Conservation (phyloP, 1,140 invertebrate genomes). For the Trichonephila inaurata region DNA sequence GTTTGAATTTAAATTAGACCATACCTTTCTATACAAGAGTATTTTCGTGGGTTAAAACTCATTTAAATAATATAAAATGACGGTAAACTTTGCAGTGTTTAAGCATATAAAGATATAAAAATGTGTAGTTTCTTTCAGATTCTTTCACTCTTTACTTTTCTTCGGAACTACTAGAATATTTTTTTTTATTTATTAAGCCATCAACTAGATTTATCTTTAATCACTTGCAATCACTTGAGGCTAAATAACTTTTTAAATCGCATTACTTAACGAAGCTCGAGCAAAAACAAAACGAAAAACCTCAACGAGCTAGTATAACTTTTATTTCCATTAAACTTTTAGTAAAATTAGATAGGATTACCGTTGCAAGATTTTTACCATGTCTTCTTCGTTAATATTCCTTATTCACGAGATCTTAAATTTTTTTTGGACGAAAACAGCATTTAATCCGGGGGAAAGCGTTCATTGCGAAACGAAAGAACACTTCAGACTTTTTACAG, state of each 20-base stretch:
- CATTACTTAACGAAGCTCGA: background rate
- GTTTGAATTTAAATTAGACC: too few relatives aligned
- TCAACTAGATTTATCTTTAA: background rate
- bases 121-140: background rate
- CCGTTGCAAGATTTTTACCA: background rate
- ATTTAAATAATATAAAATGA: too few relatives aligned
- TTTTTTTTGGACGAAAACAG: background rate
- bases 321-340: background rate
- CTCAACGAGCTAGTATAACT: background rate
- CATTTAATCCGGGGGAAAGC: background rate
- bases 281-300: background rate
- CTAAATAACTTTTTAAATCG: background rate
- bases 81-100: background rate
- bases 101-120: background rate
- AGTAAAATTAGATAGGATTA: conserved; percentile 15
- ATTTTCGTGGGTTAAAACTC: too few relatives aligned
- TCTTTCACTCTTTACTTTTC: background rate
- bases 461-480: background rate
- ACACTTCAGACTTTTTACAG: background rate
- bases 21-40: too few relatives aligned
- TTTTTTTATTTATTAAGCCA: background rate
- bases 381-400: background rate
- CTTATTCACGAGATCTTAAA: background rate
- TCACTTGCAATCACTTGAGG: background rate
- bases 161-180: background rate